Evolutionary conservation across 53 echinoderm and acorn worm species (phyloP).

Genomic region (Patiria pectinifera): DNA sequence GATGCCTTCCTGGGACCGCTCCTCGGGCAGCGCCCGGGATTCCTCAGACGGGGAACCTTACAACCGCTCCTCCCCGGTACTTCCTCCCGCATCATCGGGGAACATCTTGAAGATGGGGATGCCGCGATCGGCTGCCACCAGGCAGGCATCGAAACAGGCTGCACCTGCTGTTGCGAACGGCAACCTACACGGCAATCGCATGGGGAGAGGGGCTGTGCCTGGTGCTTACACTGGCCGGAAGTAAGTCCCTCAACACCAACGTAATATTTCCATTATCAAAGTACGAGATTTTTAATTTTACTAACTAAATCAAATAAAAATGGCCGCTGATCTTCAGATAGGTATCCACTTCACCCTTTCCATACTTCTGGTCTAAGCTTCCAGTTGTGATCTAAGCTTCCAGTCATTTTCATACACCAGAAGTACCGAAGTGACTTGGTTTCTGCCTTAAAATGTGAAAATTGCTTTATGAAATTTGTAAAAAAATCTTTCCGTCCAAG

Average conservation of each 20-base stretch:
- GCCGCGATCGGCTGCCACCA: conserved; percentile 7
- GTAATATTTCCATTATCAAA: not conserved
- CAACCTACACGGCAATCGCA: not conserved
- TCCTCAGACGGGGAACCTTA: not conserved
- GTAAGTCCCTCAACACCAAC: not conserved
- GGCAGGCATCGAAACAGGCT: not conserved
- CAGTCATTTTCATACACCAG: no score
- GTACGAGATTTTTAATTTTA: not conserved
- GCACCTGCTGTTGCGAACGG: not conserved
- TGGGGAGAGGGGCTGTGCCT: not conserved
- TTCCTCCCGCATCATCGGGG: not conserved
- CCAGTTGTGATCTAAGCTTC: no score
- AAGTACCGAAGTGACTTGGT: no score
- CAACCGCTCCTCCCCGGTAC: not conserved
- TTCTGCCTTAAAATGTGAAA: no score
- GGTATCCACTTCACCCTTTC: no score
- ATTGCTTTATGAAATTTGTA: no score
- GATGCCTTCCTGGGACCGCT: conserved; percentile 39
- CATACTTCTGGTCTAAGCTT: no score
- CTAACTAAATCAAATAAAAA: not conserved
- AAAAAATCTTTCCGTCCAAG: no score
- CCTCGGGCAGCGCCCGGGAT: not conserved
- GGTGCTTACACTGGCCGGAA: conserved; percentile 14
- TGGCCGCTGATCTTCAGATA: not conserved
- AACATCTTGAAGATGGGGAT: conserved; percentile 35